Evolutionary conservation across 2,113 vertebrate species (phyloP), one percentile per base, ranked within the genome.

Genomic region (Entosphenus tridentatus): DNA sequence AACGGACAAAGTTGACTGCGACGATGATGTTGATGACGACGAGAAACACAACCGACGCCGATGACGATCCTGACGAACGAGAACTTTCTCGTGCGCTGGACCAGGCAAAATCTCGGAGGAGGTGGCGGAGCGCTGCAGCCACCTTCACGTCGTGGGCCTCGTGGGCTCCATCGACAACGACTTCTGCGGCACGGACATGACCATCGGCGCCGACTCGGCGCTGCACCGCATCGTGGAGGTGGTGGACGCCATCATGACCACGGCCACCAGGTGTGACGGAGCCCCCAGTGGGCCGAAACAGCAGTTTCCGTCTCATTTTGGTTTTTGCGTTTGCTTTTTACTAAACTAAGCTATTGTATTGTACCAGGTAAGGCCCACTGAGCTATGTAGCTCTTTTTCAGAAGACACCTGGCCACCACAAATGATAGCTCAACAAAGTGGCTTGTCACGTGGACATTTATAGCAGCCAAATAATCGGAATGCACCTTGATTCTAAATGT

Each of bases 171-270:
- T 95, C 0, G 89, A 95, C 75, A 95, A 95, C 0, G 89, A 95
- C 75, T 95, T 95, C 82, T 92, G 89, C 0, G 89, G 89, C 68
- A 93, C 88, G 0, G 89, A 95, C 78, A 95, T 95, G 89, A 95
- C 89, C 74, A 93, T 95, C 1, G 89, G 88, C 39, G 88, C 87
- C 0, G 87, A 95, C 75, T 95, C 90, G 0, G 90, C 90, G 0
- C 78, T 95, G 75, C 88, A 95, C 69, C 84, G 89, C 72, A 95
- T 95, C 77, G 91, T 86, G 80, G 88, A 92, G 76, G 87, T 89
- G 69, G 81, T 91, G 0, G 89, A 95, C 0, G 87, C 89, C 65
- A 95, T 92, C 77, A 86, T 84, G 76, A 95, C 89, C 70, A 92
- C 89, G 0, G 89, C 89, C 1, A 85, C 87, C 75, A 95, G 89